These are phyloP conservation scores for Parelbella ahira DNA, from an alignment of 2,888 invertebrate species.

Conservation along the genomic window DNA sequence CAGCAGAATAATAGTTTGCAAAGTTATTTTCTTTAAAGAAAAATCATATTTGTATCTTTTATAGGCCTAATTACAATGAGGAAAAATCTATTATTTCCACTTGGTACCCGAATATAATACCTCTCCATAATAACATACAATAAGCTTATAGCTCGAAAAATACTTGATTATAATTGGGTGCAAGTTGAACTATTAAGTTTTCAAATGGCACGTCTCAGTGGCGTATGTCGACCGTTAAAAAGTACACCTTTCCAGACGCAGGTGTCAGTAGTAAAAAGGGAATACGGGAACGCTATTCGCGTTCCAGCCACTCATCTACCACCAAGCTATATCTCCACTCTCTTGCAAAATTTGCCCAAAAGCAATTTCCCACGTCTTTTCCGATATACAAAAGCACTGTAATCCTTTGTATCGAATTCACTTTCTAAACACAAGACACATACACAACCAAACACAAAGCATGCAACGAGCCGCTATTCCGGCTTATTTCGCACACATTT, in stretches of 20 bases:
- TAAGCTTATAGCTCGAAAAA: constrained; percentile 2
- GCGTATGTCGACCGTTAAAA: constrained; percentile 9
- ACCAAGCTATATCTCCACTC: constrained; percentile 17
- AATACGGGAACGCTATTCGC: neutral
- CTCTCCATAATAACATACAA: neutral
- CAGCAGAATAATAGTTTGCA: too few relatives aligned
- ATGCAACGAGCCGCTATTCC: too few relatives aligned
- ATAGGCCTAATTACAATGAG: too few relatives aligned
- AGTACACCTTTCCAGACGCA: constrained; percentile 23
- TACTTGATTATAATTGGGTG: constrained; percentile 16
- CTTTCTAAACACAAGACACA: constrained; percentile 35
- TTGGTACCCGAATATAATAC: too few relatives aligned
- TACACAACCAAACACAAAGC: constrained; percentile 2
- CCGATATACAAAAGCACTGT: constrained; percentile 34
- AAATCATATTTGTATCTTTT: too few relatives aligned
- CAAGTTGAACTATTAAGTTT: constrained; percentile 5
- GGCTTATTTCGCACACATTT: neutral
- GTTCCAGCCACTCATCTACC: too few relatives aligned
- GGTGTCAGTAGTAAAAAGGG: constrained; percentile 8
- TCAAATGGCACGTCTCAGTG: constrained; percentile 6
- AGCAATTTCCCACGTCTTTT: constrained; percentile 35
- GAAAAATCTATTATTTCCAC: too few relatives aligned
- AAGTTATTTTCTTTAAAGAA: too few relatives aligned
- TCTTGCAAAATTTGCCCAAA: constrained; percentile 29
- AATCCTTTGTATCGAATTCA: constrained; percentile 35